phyloP scores from a whole-genome alignment of 2,888 invertebrate species.

The Cosmia trapezina region DNA sequence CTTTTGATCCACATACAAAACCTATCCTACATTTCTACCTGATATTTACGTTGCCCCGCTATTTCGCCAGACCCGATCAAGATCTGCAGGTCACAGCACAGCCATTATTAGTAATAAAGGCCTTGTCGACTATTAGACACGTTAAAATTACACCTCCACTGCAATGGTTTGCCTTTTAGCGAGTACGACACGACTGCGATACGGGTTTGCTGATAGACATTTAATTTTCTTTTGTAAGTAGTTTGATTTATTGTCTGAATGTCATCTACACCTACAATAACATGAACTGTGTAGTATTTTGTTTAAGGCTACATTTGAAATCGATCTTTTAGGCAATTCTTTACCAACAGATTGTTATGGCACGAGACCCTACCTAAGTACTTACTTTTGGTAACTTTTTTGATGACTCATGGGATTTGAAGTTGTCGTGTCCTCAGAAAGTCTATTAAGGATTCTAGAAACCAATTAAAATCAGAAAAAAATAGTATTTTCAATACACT shows the following conservation, averaged over 20 bases:
- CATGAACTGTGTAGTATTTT: background rate
- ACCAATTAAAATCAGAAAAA: no score
- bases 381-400: no score
- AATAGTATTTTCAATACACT: no score
- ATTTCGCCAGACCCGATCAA: conserved; percentile 68
- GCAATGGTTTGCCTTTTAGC: conserved; percentile 54
- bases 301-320: no score
- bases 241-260: background rate
- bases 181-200: conserved; percentile 50
- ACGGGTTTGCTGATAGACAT: background rate
- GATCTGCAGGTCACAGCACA: conserved; percentile 58
- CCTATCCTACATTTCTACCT: conserved; percentile 12
- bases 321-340: no score
- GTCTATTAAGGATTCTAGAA: no score
- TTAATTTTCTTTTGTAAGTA: background rate
- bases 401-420: no score
- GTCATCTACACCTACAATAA: no score
- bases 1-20: conserved; percentile 12
- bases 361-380: no score
- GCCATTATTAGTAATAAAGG: conserved; percentile 71
- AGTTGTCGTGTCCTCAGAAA: no score
- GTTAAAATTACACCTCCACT: conserved; percentile 78
- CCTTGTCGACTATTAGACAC: conserved; percentile 75
- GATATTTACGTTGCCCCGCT: conserved; percentile 54
- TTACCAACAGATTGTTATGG: no score